Base-by-base conservation (phyloP, 1,140 invertebrate species). In the Galleria mellonella region DNA sequence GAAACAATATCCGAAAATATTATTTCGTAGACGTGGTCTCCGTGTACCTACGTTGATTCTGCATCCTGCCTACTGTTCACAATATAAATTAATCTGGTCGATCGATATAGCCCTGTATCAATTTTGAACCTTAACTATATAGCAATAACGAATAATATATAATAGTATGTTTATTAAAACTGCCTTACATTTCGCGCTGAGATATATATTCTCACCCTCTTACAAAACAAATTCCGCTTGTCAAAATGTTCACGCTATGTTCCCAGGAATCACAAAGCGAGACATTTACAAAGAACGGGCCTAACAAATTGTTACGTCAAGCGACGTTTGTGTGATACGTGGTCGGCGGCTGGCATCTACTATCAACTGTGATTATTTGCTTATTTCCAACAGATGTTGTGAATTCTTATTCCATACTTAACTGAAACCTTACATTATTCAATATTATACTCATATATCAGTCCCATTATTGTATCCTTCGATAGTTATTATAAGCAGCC, bases 161-260 rank as follows among this genome's bases (percentile, higher is more conserved):
- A 9, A 29, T 12, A 17, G 17, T 23, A 6, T 23, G 17, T 30
- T 35, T 41, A 35, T 36, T 41, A 36, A 14, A 32, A 31, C 40
- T 44, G 51, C 30, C 50, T 45, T 58, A 55, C 55, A 65, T 60
- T 60, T 45, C 53, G 46, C 47, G 55, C 45, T 41, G 50, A 48
- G 54, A 57, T 66, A 57, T 60, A 56, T 66, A 62, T 64, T 61
- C 62, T 49, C 42, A 58, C 61, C 65, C 49, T 57, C 62, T 72
- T 62, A 59, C 62, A 63, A 66, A 78, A 78, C 61, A 73, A 78
- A 75, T 75, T 76, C 67, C 57, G 70, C 59, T 70, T 73, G 72
- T 79, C 75, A 79, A 79, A 79, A 78, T 67, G 61, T 73, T 79
- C 68, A 72, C 66, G 66, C 60, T 67, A 68, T 68, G 65, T 74